Evolutionary conservation across 1,140 invertebrate genomes (phyloP).

Genomic region (Samia ricini): DNA sequence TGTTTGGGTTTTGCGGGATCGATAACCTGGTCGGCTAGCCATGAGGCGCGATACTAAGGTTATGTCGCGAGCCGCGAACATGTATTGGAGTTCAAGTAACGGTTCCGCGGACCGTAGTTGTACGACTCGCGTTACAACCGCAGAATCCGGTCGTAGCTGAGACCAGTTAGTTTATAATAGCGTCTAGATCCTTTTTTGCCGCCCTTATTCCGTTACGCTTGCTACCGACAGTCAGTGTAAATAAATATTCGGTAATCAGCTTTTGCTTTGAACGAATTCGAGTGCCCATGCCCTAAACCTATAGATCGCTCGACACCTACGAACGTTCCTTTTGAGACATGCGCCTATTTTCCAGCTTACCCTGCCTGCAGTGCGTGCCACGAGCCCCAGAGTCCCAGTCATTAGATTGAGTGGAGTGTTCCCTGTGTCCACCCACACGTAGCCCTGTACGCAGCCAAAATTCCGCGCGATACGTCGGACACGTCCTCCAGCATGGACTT

Average conservation of each 20-base stretch:
- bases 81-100: constrained; percentile 72
- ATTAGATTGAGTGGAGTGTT: constrained; percentile 79
- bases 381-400: constrained; percentile 76
- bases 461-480: constrained; percentile 74
- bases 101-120: constrained; percentile 53
- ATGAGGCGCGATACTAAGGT: constrained; percentile 74
- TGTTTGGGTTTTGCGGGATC: constrained; percentile 73
- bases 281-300: constrained; percentile 60
- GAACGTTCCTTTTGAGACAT: constrained; percentile 72
- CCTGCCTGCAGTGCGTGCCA: constrained; percentile 78
- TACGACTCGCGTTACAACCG: constrained; percentile 61
- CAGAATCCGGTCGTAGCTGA: constrained; percentile 63
- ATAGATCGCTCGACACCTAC: constrained; percentile 70
- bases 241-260: constrained; percentile 68
- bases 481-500: constrained; percentile 75
- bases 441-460: constrained; percentile 74
- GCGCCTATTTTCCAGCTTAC: constrained; percentile 78
- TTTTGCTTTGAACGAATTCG: constrained; percentile 52
- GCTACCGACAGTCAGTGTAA: constrained; percentile 62
- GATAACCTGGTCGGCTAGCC: constrained; percentile 74
- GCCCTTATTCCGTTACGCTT: constrained; percentile 71
- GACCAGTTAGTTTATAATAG: constrained; percentile 68
- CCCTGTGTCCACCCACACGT: constrained; percentile 71
- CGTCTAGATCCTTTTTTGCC: constrained; percentile 67
- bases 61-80: constrained; percentile 67